phyloP scores from a whole-genome alignment of 2,797 vertebrate species.

The Gadopsis bispinosus region DNA sequence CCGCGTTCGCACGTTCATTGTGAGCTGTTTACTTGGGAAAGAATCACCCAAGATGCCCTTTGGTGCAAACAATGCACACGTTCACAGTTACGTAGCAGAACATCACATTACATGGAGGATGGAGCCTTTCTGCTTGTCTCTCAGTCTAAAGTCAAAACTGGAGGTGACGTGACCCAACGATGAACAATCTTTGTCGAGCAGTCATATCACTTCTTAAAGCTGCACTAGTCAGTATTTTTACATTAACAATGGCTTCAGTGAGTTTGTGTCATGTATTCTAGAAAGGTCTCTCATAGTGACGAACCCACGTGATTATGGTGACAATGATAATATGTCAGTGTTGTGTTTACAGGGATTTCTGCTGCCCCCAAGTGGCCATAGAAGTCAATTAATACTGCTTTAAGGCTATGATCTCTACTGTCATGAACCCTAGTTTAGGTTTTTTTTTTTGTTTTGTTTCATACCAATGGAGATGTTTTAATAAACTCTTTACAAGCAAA shows the following conservation, averaged over 20 bases:
- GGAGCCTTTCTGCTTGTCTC: background rate
- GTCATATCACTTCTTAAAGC: background rate
- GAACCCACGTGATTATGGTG: background rate
- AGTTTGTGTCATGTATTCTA: background rate
- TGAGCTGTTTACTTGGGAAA: constrained; percentile 9
- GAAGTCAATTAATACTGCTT: too few relatives aligned
- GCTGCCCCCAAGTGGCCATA: too few relatives aligned
- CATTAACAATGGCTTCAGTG: background rate
- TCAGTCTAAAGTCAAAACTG: background rate
- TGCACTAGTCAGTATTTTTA: background rate
- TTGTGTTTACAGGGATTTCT: too few relatives aligned
- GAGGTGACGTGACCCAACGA: background rate
- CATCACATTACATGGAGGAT: background rate
- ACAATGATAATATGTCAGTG: too few relatives aligned
- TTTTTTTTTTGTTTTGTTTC: too few relatives aligned
- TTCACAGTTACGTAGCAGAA: constrained; percentile 11
- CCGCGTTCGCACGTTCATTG: background rate
- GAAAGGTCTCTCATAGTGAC: background rate
- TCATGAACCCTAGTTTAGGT: background rate
- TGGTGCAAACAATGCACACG: constrained; percentile 5
- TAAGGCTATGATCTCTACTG: background rate
- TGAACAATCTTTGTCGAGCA: background rate
- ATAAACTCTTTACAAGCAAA: too few relatives aligned
- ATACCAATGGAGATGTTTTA: too few relatives aligned
- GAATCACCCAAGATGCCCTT: constrained; percentile 18